Evolutionary conservation across 2,797 vertebrate species (phyloP).

Genomic region (Sarcophilus harrisii): DNA sequence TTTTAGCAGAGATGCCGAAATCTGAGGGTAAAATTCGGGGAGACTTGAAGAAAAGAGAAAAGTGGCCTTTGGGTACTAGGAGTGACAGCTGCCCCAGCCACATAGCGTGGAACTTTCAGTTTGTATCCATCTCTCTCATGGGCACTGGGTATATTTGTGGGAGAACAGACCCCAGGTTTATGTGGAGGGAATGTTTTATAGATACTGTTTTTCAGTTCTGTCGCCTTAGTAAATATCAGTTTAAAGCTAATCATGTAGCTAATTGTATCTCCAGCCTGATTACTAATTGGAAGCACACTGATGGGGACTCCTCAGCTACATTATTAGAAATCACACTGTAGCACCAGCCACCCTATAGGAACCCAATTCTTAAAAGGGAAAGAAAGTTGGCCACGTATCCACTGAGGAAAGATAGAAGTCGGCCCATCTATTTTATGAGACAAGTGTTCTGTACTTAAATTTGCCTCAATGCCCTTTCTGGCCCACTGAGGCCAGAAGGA

Average conservation of each 20-base stretch:
- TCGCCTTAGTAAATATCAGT: not conserved
- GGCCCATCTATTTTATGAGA: too few species aligned
- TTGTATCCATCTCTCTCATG: not conserved
- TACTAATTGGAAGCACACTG: not conserved
- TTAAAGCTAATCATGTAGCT: not conserved
- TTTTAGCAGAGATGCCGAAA: not conserved
- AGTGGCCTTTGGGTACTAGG: not conserved
- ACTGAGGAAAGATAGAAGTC: not conserved
- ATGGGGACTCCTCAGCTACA: not conserved
- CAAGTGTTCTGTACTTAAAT: not conserved
- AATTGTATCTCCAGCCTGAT: not conserved
- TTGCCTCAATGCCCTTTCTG: not conserved
- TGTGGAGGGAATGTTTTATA: not conserved
- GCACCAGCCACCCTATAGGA: not conserved
- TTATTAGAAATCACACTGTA: not conserved
- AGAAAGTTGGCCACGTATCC: not conserved
- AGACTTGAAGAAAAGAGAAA: not conserved
- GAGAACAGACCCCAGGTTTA: not conserved
- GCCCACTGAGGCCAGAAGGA: not conserved
- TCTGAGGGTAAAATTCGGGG: not conserved
- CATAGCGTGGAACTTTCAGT: not conserved
- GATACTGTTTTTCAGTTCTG: not conserved
- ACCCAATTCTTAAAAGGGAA: not conserved
- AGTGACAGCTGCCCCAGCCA: not conserved
- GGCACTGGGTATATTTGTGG: not conserved